phyloP scores from a whole-genome alignment of 1,140 invertebrate genomes.

The Tetranychus cinnabarinus region DNA sequence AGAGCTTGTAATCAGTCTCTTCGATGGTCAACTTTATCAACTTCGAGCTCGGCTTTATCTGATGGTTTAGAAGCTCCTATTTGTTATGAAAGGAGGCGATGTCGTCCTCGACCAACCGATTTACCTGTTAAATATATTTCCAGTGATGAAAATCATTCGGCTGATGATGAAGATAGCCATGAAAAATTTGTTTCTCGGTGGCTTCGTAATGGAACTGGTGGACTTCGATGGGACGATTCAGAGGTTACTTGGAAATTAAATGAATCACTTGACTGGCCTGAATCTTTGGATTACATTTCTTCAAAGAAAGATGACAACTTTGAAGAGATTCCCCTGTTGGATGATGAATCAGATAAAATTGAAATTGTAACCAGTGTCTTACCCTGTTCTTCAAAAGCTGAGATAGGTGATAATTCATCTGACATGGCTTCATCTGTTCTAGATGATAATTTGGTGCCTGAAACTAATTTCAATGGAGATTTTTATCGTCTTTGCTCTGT shows the following conservation, averaged over 20 bases:
- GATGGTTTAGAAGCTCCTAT: not conserved
- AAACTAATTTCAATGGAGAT: conserved; percentile 46
- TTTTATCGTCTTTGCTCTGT: conserved; percentile 50
- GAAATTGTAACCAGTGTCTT: not conserved
- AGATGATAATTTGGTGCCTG: no score
- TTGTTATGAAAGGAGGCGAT: no score
- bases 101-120: no score
- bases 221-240: not conserved
- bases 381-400: not conserved
- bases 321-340: not conserved
- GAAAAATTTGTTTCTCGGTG: not conserved
- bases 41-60: not conserved
- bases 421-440: no score
- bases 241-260: not conserved
- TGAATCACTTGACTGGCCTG: not conserved
- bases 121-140: not conserved
- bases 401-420: no score
- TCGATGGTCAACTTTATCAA: not conserved
- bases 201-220: not conserved
- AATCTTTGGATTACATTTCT: not conserved
- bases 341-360: not conserved
- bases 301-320: not conserved
- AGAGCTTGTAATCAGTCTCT: not conserved
- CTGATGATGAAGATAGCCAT: not conserved
- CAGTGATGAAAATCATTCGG: not conserved